Conservation (phyloP, 2,113 vertebrate genomes). For the Xenopus borealis region DNA sequence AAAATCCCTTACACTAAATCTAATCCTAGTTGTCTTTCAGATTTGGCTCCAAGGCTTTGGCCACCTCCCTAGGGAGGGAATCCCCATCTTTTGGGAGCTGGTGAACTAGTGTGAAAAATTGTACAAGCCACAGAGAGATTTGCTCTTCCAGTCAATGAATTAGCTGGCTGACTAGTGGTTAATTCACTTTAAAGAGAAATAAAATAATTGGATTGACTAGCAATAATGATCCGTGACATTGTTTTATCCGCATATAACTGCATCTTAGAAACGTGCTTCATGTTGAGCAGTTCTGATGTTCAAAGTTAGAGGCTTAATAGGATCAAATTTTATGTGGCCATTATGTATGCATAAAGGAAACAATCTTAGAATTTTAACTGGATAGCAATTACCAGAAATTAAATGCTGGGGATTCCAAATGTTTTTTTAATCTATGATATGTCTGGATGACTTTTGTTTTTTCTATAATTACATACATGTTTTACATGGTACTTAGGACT, state of each 20-base stretch:
- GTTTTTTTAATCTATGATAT: slow-evolving; percentile 74
- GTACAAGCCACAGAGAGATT: slow-evolving; percentile 50
- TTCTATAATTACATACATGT: slow-evolving; percentile 80
- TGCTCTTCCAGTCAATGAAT: not conserved
- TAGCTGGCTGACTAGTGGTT: not conserved
- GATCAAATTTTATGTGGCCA: slow-evolving; percentile 20
- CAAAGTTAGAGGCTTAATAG: not conserved
- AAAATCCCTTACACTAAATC: too few species aligned
- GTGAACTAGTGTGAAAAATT: too few species aligned
- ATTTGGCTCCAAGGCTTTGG: too few species aligned
- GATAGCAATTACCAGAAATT: slow-evolving; percentile 79
- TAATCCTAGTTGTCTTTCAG: too few species aligned
- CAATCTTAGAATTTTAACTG: slow-evolving; percentile 80
- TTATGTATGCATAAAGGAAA: slow-evolving; percentile 32
- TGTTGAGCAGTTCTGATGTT: not conserved
- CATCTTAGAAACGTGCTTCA: not conserved
- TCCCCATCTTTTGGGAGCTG: too few species aligned
- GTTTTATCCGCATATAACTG: not conserved
- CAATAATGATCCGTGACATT: not conserved
- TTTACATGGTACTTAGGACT: slow-evolving; percentile 83
- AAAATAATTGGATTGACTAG: not conserved
- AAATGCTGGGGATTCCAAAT: slow-evolving; percentile 78
- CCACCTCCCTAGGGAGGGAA: too few species aligned
- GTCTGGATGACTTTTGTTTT: slow-evolving; percentile 82
- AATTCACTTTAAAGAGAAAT: not conserved